These are phyloP conservation scores for Drosophila yooni DNA, from an alignment of 2,888 invertebrate genomes.

Conservation along the genomic window DNA sequence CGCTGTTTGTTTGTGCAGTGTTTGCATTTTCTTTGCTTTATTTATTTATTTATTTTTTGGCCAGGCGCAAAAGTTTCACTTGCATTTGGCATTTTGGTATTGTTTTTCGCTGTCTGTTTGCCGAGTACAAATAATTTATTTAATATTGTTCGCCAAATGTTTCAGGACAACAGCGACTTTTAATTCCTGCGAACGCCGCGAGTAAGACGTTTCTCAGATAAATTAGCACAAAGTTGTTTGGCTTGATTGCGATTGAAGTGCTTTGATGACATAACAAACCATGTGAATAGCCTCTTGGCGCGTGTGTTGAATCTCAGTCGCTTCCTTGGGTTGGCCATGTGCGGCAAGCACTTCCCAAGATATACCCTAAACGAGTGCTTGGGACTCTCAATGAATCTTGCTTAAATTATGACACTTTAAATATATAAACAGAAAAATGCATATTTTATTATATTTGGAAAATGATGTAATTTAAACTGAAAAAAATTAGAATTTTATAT, in stretches of 20 bases:
- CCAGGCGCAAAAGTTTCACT: constrained; percentile 49
- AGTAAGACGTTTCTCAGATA: constrained; percentile 42
- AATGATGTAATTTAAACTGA: background rate
- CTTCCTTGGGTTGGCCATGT: background rate
- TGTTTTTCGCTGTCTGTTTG: constrained; percentile 44
- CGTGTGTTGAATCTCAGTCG: constrained; percentile 53
- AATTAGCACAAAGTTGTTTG: constrained; percentile 63
- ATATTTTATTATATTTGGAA: background rate
- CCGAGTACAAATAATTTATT: constrained; percentile 52
- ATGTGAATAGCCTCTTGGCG: constrained; percentile 50
- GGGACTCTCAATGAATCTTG: background rate
- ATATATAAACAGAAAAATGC: background rate
- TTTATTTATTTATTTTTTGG: background rate
- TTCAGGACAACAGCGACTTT: constrained; percentile 39
- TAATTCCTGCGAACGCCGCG: constrained; percentile 39
- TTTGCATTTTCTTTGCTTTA: constrained; percentile 48
- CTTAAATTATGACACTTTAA: background rate
- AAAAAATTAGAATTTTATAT: fast-evolving
- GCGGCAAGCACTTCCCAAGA: background rate
- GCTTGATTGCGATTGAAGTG: constrained; percentile 51
- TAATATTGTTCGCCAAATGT: constrained; percentile 56
- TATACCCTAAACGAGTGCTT: constrained; percentile 9
- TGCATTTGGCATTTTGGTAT: constrained; percentile 55
- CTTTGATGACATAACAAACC: constrained; percentile 44
- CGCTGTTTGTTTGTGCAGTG: constrained; percentile 35